Base-by-base conservation (phyloP, 1,140 invertebrate genomes). In the Oryctes rhinoceros region DNA sequence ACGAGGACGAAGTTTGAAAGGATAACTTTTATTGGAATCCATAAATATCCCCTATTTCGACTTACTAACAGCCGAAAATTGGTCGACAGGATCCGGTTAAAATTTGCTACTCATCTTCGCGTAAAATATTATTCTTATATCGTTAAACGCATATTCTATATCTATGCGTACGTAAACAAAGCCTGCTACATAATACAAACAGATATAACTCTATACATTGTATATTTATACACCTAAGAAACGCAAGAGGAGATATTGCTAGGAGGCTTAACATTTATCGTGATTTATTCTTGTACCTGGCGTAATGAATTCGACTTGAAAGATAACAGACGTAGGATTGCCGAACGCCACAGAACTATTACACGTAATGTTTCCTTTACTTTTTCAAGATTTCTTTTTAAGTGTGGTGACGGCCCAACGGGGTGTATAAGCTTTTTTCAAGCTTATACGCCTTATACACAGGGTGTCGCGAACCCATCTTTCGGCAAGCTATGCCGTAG, bases 221-320 rank as follows among this genome's bases (percentile, higher is more conserved):
- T 67, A 67, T 67, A 67, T 67, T 67, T 67, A 67, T 67, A 67
- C 11, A 67, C 65, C 20, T 67, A 18, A 67, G 0, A 67, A 20
- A 18, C 20, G 18, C 13, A 35, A 35, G 20, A 67, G 30, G 30
- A 20, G 65, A 24, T 67, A 67, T 67, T 67, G 65, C 13, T 67
- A 13, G 20, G 7, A 35, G 65, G 18, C 30, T 67, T 30, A 67
- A 2, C 20, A 30, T 67, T 67, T 67, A 24, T 35, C 65, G 7
- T 67, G 65, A 67, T 67, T 67, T 67, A 67, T 67, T 67, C 18
- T 30, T 18, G 65, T 67, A 67, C 65, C 65, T 67, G 65, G 18
- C 3, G 65, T 35, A 24, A 67, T 67, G 65, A 67, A 67, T 67
- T 67, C 20, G 65, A 6, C 18, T 67, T 67, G 65, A 67, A 35